Conservation (phyloP, 2,888 invertebrate genomes). For the Palloptera scutellata region DNA sequence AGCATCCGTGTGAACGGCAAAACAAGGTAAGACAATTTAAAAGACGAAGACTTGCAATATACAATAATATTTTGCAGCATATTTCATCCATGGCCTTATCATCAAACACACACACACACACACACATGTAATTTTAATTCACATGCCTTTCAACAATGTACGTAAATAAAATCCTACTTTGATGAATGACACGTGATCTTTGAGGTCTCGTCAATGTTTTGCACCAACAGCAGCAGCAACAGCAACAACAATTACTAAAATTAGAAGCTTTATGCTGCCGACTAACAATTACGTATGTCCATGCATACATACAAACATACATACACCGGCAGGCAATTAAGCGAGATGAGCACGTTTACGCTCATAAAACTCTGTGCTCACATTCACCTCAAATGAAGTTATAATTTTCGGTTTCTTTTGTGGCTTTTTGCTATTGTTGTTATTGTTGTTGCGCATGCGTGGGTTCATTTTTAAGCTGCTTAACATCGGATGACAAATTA, state of each 20-base stretch:
- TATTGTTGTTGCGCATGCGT: neutral
- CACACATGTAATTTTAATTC: no score
- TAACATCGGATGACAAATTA: constrained; percentile 27
- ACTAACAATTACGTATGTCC: neutral
- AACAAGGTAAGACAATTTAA: no score
- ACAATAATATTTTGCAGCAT: no score
- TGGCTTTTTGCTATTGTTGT: neutral
- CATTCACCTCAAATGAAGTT: neutral
- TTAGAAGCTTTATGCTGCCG: constrained; percentile 2
- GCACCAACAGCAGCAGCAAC: neutral
- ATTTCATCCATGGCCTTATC: no score
- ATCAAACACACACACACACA: no score
- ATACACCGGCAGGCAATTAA: no score
- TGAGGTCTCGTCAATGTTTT: constrained; percentile 35
- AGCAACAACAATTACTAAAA: neutral
- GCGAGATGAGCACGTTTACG: no score
- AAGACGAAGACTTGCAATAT: no score
- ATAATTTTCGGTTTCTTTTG: neutral
- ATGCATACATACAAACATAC: neutral
- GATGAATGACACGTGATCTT: constrained; percentile 14
- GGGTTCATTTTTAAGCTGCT: constrained; percentile 22
- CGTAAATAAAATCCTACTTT: neutral
- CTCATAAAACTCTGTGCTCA: constrained; percentile 6
- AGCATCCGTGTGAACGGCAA: no score
- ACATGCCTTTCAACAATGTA: no score